Conservation (phyloP, 2,888 invertebrate genomes). For the Rhogogaster chlorosoma region DNA sequence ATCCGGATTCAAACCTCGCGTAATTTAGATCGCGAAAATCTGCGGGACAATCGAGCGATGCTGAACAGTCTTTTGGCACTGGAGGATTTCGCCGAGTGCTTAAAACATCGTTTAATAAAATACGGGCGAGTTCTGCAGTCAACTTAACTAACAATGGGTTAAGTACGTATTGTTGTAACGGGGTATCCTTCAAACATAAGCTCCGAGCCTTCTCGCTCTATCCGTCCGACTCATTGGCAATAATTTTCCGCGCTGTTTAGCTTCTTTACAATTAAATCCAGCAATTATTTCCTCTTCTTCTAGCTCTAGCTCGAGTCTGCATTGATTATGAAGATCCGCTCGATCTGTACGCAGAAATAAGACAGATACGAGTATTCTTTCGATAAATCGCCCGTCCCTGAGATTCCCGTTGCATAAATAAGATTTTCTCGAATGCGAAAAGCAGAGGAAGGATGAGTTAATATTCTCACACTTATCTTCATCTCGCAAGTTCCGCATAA, state of each 20-base stretch:
- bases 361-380: background rate
- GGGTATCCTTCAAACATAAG: background rate
- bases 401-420: constrained; percentile 13
- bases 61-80: background rate
- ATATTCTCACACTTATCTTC: background rate
- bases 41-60: background rate
- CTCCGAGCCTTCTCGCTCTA: background rate
- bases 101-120: background rate
- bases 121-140: background rate
- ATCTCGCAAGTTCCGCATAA: background rate
- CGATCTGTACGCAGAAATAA: background rate
- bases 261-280: background rate
- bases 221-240: background rate
- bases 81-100: background rate
- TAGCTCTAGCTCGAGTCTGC: background rate
- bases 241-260: background rate
- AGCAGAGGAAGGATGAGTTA: background rate
- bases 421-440: background rate
- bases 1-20: constrained; percentile 55
- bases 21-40: constrained; percentile 51
- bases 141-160: constrained; percentile 7
- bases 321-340: background rate
- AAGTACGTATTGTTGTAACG: background rate
- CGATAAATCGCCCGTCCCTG: background rate
- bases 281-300: background rate